phyloP scores from a whole-genome alignment of 2,797 vertebrate species.

The Danionella dracula region DNA sequence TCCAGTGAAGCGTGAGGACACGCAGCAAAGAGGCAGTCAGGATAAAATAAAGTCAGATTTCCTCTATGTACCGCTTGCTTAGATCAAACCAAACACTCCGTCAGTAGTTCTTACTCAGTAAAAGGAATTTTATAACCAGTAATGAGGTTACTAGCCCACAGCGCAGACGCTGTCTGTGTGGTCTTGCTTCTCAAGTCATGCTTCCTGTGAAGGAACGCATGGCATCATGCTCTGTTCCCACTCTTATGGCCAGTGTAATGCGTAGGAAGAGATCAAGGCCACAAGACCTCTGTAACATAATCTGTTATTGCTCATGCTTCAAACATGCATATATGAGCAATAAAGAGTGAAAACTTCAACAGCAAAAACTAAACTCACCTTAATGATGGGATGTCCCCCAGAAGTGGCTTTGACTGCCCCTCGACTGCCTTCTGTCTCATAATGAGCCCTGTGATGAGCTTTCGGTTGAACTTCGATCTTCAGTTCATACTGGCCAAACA shows the following conservation, averaged over 20 bases:
- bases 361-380: constrained; percentile 71
- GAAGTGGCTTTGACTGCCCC: constrained; percentile 93
- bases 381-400: constrained; percentile 92
- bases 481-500: constrained; percentile 91
- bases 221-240: constrained; percentile 6
- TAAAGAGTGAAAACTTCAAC: background rate
- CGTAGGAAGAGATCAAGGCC: background rate
- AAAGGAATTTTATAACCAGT: constrained; percentile 15
- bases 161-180: constrained; percentile 13
- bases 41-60: background rate
- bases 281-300: background rate
- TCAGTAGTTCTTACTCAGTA: constrained; percentile 6
- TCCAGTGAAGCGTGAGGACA: background rate
- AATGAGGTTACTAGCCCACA: constrained; percentile 20
- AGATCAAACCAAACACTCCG: background rate
- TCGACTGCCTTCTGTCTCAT: constrained; percentile 97
- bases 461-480: constrained; percentile 99
- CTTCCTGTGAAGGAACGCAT: constrained; percentile 25
- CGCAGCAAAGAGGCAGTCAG: background rate
- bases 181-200: constrained; percentile 26
- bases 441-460: constrained; percentile 96
- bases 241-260: constrained; percentile 4
- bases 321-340: background rate
- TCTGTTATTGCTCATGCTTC: background rate
- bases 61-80: background rate